phyloP scores from a whole-genome alignment of 2,888 invertebrate species.

The Seira musarum region DNA sequence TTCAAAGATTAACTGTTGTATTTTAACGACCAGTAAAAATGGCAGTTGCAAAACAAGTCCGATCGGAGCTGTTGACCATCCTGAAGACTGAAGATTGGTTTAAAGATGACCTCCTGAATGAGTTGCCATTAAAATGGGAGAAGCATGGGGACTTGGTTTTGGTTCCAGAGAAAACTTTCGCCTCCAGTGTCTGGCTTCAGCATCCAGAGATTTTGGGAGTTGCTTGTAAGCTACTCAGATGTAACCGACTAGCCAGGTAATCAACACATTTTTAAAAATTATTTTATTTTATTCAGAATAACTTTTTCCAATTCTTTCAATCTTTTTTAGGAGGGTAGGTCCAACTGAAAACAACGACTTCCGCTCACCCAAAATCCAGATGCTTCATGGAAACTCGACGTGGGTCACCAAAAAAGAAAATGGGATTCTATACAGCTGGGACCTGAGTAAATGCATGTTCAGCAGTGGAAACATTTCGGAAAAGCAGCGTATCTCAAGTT shows the following conservation, averaged over 20 bases:
- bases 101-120: conserved; percentile 66
- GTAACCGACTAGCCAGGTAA: conserved; percentile 70
- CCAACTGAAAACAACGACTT: conserved; percentile 73
- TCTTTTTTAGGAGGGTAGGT: conserved; percentile 65
- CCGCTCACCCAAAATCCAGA: conserved; percentile 74
- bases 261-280: too few relatives aligned
- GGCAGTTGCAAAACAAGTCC: conserved; percentile 38
- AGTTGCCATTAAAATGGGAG: conserved; percentile 75
- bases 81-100: conserved; percentile 51
- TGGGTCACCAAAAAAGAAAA: conserved; percentile 76
- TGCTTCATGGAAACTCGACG: conserved; percentile 73
- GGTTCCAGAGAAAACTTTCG: conserved; percentile 73
- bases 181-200: conserved; percentile 71
- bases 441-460: conserved; percentile 76
- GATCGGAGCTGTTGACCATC: conserved; percentile 4
- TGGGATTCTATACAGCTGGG: conserved; percentile 75
- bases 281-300: too few relatives aligned
- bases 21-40: too few relatives aligned
- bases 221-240: conserved; percentile 70
- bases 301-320: too few relatives aligned
- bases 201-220: conserved; percentile 66
- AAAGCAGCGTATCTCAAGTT: conserved; percentile 74
- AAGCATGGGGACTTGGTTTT: conserved; percentile 75
- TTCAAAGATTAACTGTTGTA: too few relatives aligned
- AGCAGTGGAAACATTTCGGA: conserved; percentile 76